phyloP scores from a whole-genome alignment of 2,113 vertebrate genomes.

The Marmota monax region DNA sequence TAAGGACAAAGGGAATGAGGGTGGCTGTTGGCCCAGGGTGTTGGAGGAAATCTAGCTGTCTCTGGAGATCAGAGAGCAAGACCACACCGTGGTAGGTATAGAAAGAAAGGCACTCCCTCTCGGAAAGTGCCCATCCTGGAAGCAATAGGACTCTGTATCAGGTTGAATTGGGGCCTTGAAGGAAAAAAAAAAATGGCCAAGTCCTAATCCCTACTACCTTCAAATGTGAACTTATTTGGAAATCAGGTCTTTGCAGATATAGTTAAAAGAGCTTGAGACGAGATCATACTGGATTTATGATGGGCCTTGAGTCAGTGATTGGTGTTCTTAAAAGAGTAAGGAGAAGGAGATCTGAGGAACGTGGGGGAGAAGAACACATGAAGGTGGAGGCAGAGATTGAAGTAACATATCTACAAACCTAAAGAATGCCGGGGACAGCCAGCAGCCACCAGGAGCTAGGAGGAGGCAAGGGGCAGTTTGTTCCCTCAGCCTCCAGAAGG shows the following conservation, averaged over 20 bases:
- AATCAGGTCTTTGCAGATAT: no score
- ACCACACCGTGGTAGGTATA: not conserved
- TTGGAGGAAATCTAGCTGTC: not conserved
- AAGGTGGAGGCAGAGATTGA: not conserved
- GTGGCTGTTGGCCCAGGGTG: accelerated
- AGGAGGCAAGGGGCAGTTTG: not conserved
- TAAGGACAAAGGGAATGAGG: not conserved
- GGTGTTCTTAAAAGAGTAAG: not conserved
- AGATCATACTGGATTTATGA: not conserved
- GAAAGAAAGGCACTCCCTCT: not conserved
- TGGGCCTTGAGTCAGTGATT: not conserved
- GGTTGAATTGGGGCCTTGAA: not conserved
- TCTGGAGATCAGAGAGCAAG: not conserved
- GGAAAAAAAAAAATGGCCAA: not conserved
- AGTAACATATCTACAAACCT: not conserved
- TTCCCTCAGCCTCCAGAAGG: not conserved
- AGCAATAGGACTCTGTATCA: not conserved
- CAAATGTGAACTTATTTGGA: not conserved
- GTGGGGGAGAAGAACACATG: accelerated
- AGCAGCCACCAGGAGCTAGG: not conserved
- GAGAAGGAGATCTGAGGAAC: not conserved
- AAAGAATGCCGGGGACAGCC: no score
- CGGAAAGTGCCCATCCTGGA: not conserved
- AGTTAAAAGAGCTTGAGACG: no score
- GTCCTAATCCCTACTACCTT: not conserved